Percentiles rank a stretch among this genome's conserved stretches.
Conservation (phyloP, 1,140 invertebrate species). For the Sarcophaga bullata region DNA sequence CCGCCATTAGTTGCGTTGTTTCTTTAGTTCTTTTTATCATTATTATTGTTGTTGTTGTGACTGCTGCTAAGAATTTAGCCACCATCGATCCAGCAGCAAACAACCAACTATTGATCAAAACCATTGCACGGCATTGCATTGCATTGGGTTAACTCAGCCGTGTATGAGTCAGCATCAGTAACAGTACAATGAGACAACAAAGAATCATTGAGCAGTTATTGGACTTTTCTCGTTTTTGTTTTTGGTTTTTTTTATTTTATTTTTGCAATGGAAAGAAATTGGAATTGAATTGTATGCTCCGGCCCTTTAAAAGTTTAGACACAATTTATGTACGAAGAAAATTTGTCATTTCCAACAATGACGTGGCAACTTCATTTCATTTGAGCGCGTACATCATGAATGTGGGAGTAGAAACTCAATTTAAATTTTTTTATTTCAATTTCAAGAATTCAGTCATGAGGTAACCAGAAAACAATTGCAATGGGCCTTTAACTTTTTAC, state of each 20-base stretch:
- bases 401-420: no score
- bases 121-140: no score
- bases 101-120: background rate
- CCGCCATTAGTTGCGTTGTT: constrained; percentile 21
- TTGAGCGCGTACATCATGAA: no score
- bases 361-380: no score
- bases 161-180: background rate
- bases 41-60: no score
- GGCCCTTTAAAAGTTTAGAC: background rate
- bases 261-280: background rate
- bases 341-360: constrained; percentile 24
- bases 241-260: background rate
- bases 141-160: background rate
- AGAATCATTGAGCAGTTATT: constrained; percentile 19
- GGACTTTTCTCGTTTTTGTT: background rate
- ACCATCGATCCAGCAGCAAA: background rate
- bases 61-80: constrained; percentile 1
- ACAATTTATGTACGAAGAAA: background rate
- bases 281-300: background rate
- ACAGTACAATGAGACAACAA: background rate
- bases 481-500: no score
- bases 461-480: no score
- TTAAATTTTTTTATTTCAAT: no score
- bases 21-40: background rate
- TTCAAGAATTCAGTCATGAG: no score